Evolutionary conservation across 92 coral and sea anemone species (phyloP).

Genomic region (Paramuricea clavata): DNA sequence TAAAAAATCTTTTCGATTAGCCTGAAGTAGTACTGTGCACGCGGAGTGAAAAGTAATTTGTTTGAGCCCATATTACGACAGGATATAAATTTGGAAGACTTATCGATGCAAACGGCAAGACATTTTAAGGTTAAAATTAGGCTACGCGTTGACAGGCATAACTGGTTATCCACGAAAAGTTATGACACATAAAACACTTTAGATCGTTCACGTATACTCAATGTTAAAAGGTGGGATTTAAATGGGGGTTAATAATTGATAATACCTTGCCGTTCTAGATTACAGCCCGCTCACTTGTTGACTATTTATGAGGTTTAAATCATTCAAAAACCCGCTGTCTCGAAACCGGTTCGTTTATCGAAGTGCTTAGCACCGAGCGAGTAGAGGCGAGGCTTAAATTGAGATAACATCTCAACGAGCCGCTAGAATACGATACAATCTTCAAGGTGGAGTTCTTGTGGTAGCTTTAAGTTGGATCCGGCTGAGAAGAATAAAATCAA

Average conservation of each 20-base stretch:
- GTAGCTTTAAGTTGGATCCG: background rate
- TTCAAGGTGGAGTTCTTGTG: background rate
- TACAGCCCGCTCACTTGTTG: conserved; percentile 12
- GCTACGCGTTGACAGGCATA: background rate
- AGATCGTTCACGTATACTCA: background rate
- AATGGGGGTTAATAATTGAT: conserved; percentile 27
- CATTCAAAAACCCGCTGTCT: conserved; percentile 23
- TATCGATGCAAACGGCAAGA: background rate
- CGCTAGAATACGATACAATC: background rate
- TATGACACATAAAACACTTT: background rate
- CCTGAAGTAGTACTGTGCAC: background rate
- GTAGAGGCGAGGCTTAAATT: background rate
- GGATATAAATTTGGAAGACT: background rate
- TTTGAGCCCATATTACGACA: background rate
- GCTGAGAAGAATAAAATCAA: background rate
- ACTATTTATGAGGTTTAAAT: conserved; percentile 39
- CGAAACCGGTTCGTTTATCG: background rate
- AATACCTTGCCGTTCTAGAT: conserved; percentile 16
- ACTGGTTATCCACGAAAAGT: background rate
- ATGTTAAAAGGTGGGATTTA: conserved; percentile 3
- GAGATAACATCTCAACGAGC: conserved; percentile 23
- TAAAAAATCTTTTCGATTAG: background rate
- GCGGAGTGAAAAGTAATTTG: background rate
- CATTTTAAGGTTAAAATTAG: background rate
- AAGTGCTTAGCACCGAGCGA: background rate